phyloP scores from a whole-genome alignment of 2,888 invertebrate species.

The Erynnis tages region DNA sequence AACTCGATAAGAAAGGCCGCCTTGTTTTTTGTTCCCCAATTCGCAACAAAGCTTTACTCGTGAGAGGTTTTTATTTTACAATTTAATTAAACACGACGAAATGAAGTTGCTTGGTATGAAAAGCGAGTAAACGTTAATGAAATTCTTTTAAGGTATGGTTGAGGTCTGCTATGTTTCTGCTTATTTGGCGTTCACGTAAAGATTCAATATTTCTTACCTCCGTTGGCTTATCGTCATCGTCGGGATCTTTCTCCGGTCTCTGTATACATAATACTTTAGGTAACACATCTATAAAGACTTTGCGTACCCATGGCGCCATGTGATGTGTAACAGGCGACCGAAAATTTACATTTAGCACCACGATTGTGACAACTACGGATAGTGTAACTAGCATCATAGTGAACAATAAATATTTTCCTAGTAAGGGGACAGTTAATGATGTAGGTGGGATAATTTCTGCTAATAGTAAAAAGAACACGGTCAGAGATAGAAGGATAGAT shows the following conservation, averaged over 20 bases:
- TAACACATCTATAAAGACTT: conserved; percentile 91
- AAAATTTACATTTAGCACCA: conserved; percentile 96
- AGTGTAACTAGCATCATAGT: conserved; percentile 97
- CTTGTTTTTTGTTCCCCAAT: conserved; percentile 56
- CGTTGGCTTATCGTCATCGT: conserved; percentile 81
- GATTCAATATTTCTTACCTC: conserved; percentile 64
- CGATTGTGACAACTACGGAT: conserved; percentile 96
- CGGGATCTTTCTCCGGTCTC: conserved; percentile 91
- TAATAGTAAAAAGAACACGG: conserved; percentile 95
- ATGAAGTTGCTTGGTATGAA: conserved; percentile 29
- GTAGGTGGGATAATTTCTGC: conserved; percentile 98
- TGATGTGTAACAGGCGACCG: conserved; percentile 95
- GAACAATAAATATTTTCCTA: conserved; percentile 95
- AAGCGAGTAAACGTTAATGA: conserved; percentile 36
- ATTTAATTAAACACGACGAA: conserved; percentile 60
- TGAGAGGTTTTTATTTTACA: conserved; percentile 59
- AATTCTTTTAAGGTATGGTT: conserved; percentile 33
- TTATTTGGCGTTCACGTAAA: conserved; percentile 38
- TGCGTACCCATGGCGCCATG: conserved; percentile 95
- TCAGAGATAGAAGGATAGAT: conserved; percentile 94
- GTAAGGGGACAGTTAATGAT: conserved; percentile 93
- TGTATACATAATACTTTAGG: conserved; percentile 94
- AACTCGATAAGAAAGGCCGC: conserved; percentile 56
- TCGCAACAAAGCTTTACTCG: conserved; percentile 58
- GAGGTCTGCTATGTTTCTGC: conserved; percentile 27